Base-by-base conservation (phyloP, 2,888 invertebrate genomes). In the Heliconius erato region DNA sequence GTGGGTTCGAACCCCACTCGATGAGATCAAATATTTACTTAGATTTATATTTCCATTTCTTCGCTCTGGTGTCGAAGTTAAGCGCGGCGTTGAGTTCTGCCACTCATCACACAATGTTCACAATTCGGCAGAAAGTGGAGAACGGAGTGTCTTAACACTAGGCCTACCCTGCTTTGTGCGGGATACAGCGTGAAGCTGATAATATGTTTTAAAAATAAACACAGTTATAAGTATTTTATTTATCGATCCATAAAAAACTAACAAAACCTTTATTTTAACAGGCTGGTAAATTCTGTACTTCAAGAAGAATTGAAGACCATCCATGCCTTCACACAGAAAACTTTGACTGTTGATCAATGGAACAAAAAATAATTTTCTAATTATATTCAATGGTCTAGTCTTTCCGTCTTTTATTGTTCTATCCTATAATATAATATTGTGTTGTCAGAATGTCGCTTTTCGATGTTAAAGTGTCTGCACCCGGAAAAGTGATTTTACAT, bases 401-500 rank as follows among this genome's bases (percentile, higher is more conserved):
- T 28, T 63, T 68, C 78, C 79, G 85, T 83, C 82, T 86, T 85
- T 85, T 85, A 76, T 85, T 85, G 67, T 6, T 65, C 68, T 67
- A 32, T 78, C 54, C 78, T 69, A 9, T 72, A 23, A n/a, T n/a
- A n/a, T n/a, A n/a, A 59, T 74, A 79, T 63, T 68, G 23, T 71
- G 26, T 54, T 67, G 12, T 67, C 28, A 79, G 35, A 44, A 83
- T 85, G 84, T 68, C 79, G 3, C 28, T 79, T 3, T 40, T 69
- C 23, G 69, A 71, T 19, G 94, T 98, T 86, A 95, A 95, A 89
- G 97, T 98, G 68, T 98, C 98, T 69, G 98, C 99, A 76, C 99
- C 99, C 0, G 99, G 99, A 68, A 99, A 99, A 96, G 97, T 99
- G 16, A 99, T 99, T 86, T 96, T 99, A 6, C 98, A 98, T 91